Conservation (phyloP, 2,113 vertebrate species). For the Cinclus mexicanus region DNA sequence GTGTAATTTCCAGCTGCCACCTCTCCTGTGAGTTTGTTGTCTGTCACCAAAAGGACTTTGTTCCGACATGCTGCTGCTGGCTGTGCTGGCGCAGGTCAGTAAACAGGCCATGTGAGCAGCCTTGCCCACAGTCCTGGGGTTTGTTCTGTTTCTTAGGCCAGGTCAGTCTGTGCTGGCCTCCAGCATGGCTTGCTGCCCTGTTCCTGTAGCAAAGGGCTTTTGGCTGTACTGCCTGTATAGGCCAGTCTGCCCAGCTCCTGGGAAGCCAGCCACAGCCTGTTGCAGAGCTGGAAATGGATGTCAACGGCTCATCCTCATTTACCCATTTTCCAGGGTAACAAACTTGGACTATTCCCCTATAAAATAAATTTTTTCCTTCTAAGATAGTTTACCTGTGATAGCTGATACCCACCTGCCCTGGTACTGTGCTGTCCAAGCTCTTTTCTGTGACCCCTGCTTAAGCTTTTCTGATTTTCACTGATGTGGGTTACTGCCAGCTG, state of each 20-base stretch:
- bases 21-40: background rate
- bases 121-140: background rate
- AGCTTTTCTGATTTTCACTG: background rate
- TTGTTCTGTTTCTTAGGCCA: background rate
- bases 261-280: background rate
- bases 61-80: background rate
- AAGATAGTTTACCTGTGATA: background rate
- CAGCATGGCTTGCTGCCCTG: background rate
- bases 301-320: background rate
- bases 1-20: background rate
- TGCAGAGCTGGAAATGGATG: background rate
- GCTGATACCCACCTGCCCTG: background rate
- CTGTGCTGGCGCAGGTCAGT: rapidly evolving
- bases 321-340: background rate
- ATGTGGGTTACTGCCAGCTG: background rate
- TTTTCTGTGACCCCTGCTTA: background rate
- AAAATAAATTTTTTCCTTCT: background rate
- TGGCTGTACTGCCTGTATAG: background rate
- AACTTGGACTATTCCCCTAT: background rate
- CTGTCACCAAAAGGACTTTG: background rate
- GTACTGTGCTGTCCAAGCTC: background rate
- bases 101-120: background rate
- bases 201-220: background rate
- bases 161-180: background rate
- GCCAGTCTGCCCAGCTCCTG: background rate